Base-by-base conservation (phyloP, 1,140 invertebrate genomes). In the Drosophila tropicalis region DNA sequence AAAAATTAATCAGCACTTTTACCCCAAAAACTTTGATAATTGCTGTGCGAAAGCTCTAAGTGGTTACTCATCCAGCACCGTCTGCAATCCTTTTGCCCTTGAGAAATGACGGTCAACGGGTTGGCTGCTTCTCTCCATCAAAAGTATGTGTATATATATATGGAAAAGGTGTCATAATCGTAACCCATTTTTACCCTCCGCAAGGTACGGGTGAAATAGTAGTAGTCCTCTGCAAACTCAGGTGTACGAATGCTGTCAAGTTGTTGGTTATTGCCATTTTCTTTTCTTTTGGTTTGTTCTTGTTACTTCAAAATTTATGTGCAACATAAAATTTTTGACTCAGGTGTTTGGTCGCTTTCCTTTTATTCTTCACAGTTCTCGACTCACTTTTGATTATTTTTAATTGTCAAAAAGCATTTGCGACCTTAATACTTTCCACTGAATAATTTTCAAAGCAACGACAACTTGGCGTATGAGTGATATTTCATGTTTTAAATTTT, bases 1-100 rank as follows among this genome's bases (percentile, higher is more conserved):
- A 89, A 89, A 89, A 89, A 89, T 89, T 89, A 89, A 89, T 89
- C 84, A 89, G 84, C 84, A 89, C 80, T 89, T 87, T 83, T 83
- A 72, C 60, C 70, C 70, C 69, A 56, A 89, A 29, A 87, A 89
- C 68, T 89, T 89, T 89, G 80, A 84, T 89, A 89, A 84, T 84
- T 87, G 80, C 76, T 56, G 68, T 41, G 39, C 60, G 68, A 56
- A 67, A 55, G 47, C 12, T 47, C 36, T 54, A 34, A 34, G 32
- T 54, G 62, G 55, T 47, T 56, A 55, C 22, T 13, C 36, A 39
- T 13, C 61, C 29, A 51, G 9, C 34, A 36, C 10, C 34, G 34
- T 12, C 34, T 36, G 34, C 44, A 51, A 51, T 51, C 44, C 44
- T 22, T 51, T 51, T 51, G 44, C 17, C 32, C 34, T 77, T 71